Evolutionary conservation across 2,797 vertebrate genomes (phyloP).

Genomic region (Nyctalus aviator): DNA sequence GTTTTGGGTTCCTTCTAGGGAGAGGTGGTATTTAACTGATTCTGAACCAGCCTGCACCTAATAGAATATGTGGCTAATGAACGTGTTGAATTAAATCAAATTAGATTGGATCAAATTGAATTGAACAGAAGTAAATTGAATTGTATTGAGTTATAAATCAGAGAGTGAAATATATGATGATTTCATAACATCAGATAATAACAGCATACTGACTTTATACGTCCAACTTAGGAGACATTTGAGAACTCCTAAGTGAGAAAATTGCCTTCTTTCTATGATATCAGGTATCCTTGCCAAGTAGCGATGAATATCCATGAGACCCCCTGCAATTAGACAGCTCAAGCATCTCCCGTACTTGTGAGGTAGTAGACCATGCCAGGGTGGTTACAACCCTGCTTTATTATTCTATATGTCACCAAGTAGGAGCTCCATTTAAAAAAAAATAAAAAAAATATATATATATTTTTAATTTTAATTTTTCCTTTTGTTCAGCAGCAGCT

Average conservation of each 20-base stretch:
- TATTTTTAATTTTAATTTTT: background rate
- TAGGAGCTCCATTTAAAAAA: constrained; percentile 40
- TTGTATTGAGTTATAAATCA: constrained; percentile 73
- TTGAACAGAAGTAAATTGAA: constrained; percentile 79
- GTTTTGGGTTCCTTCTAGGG: constrained; percentile 29
- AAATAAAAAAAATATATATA: background rate
- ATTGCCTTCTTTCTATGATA: constrained; percentile 20
- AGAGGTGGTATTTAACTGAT: constrained; percentile 64
- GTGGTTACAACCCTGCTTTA: constrained; percentile 31
- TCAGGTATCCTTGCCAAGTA: constrained; percentile 52
- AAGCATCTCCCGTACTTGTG: constrained; percentile 39
- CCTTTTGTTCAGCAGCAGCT: constrained; percentile 75
- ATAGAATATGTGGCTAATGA: constrained; percentile 73
- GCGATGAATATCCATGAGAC: constrained; percentile 53
- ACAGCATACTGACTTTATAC: constrained; percentile 43
- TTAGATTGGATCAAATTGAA: constrained; percentile 78
- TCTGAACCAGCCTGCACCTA: constrained; percentile 66
- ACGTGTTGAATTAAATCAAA: constrained; percentile 74
- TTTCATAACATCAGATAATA: constrained; percentile 67
- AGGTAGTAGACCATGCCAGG: background rate
- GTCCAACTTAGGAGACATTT: constrained; percentile 66
- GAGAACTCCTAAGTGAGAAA: constrained; percentile 61
- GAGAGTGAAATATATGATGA: constrained; percentile 56
- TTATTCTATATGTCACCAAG: constrained; percentile 70
- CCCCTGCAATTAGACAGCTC: constrained; percentile 42